Evolutionary conservation across 2,797 vertebrate species (phyloP), one percentile per base, ranked within the genome.

Genomic region (Falco concolor): DNA sequence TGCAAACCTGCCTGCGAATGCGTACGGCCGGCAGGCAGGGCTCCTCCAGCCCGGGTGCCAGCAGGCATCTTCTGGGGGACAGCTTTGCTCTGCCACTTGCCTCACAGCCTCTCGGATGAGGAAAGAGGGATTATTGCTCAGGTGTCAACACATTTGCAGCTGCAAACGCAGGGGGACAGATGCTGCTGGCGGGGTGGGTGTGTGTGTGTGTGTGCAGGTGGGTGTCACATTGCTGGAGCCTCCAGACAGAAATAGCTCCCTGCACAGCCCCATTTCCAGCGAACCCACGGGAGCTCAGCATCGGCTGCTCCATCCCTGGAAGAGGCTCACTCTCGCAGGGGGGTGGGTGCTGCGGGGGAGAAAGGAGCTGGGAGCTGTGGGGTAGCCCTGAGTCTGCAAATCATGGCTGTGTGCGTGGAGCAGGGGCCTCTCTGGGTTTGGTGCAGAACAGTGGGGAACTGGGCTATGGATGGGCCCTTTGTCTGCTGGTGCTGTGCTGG

Each of bases 291-390:
- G 34, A 61, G 49, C 79, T 36, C 20, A 0, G 79, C 64, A 52
- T 52, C 2, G 9, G 50, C 57, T 72, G 64, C 72, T 77, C 42
- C 1, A 0, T 22, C 64, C 32, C 38, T 45, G 65, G 36, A 24
- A 52, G 57, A 28, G 16, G 13, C n/a, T 61, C 9, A 3, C 10
- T 34, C 5, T 40, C 4, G 0, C 0, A 1, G 24, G 6, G 27
- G 25, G 57, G 50, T 7, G 34, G 30, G 25, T 22, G 83, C 61
- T 52, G 47, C 1, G 1, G 24, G 30, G 23, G 6, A 44, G 44
- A 32, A 49, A 21, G 60, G 65, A 59, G 44, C n/a, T 49, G 49
- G 73, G 44, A 59, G 44, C n/a, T 49, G 49, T 57, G 38, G 40
- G 47, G 38, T 13, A 45, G 36, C 52, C 73, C 57, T 0, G 2